Evolutionary conservation across 2,797 vertebrate genomes (phyloP), one percentile per base, ranked within the genome.

Genomic region (Galago senegalensis): DNA sequence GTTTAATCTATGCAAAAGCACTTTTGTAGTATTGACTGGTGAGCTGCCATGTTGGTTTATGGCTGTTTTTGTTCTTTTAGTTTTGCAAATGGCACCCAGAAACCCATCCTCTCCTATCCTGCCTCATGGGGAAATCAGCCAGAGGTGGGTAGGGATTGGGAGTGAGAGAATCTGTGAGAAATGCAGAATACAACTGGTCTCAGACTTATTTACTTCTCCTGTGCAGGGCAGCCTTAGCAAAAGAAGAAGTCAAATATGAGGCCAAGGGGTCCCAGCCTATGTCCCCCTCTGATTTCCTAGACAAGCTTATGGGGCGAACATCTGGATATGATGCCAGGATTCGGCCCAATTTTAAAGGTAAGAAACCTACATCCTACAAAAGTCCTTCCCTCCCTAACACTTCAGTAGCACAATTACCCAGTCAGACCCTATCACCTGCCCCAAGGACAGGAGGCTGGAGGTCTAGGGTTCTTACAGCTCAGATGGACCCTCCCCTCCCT

Each of bases 331-430:
- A 99, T 4, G 99, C 99, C 92, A 99, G 99, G 96, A 99, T 99
- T 97, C 99, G 99, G 96, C 99, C 99, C 97, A 99, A 99, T 98
- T 99, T 99, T 98, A 99, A 99, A 99, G 99, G 99, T 99, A 98
- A 97, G 88, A 46, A 91, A 20, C 7, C 72, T 61, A 80, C 16
- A 81, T 34, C 61, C 49, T 90, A 75, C 21, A 77, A 73, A 53
- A 72, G 31, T 23, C 5, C 23, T 34, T 58, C 75, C 46, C 21
- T 70, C 31, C 17, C 37, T 72, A 73, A 4, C 67, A 31, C 10
- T 77, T 84, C 75, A 49, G 69, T 25, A 82, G 46, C 46, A 63
- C 5, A 67, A 29, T 84, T 84, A 56, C 13, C 31, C 7, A 94
- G 34, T 37, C 9, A 61, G 58, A 43, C 9, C n/a, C 63, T 88